Evolutionary conservation across 1,140 invertebrate genomes (phyloP), one percentile per base, ranked within the genome.

Genomic region (Nomia melanderi): DNA sequence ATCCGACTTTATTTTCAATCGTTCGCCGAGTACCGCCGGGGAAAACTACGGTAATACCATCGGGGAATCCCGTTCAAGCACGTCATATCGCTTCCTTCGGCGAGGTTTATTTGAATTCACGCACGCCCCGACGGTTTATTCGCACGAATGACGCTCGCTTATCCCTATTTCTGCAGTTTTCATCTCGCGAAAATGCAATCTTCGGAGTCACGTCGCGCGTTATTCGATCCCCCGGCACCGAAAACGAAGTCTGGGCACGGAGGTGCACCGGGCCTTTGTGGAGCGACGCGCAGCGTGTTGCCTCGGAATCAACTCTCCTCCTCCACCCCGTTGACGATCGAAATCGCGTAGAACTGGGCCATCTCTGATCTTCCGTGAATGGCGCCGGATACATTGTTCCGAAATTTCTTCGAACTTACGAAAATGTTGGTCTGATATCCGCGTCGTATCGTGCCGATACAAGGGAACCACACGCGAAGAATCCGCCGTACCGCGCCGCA

Each of bases 101-200:
- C 31, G 74, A 50, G 67, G 57, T 77, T 77, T 77, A 77, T 77
- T 77, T 63, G 75, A 77, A 77, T 77, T 62, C 75, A 44, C 75
- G 57, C 67, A 77, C 75, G 67, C 75, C 75, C 14, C 75, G 44
- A 56, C 41, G 77, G 64, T 75, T 79, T 79, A 76, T 75, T 76
- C 77, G 72, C 77, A 79, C 77, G 77, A 79, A 60, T 57, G 77
- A 56, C 72, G 36, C 56, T 54, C 72, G 72, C 63, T 79, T 76
- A 76, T 79, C 63, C 72, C 75, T 62, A 67, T 69, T 76, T 75
- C 63, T 54, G 56, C 72, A 75, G 63, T 76, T 79, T 67, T 76
- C 77, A 79, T 79, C 77, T 79, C 72, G 62, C 54, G 77, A 62
- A 75, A 76, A 79, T 67, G 72, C 72, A 76, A 79, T 79, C 47